Evolutionary conservation across 2,888 invertebrate species (phyloP).

Genomic region (Calliopum simillimum): DNA sequence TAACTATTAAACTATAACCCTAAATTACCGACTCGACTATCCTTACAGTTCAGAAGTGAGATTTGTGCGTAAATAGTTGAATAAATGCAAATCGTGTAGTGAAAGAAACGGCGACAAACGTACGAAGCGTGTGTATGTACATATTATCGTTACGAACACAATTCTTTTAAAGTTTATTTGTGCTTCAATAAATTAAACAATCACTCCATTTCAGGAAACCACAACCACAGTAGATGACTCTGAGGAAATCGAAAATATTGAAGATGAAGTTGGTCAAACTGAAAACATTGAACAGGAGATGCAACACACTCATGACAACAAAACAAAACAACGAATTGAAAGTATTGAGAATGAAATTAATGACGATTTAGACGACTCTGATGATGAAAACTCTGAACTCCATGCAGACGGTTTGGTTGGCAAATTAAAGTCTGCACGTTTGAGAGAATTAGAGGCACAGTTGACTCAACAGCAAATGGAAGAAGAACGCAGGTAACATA

Average conservation of each 20-base stretch:
- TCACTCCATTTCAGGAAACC: slow-evolving; percentile 32
- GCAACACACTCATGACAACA: neutral
- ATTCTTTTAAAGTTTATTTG: no score
- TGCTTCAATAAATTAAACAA: neutral
- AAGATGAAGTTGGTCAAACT: slow-evolving; percentile 5
- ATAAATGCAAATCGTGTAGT: no score
- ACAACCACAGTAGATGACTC: slow-evolving; percentile 17
- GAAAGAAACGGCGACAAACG: no score
- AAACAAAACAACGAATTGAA: slow-evolving; percentile 24
- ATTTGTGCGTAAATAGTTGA: no score
- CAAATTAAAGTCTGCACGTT: slow-evolving; percentile 52
- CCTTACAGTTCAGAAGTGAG: no score
- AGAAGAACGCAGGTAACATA: slow-evolving; percentile 52
- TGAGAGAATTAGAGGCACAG: slow-evolving; percentile 51
- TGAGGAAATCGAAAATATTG: slow-evolving; percentile 17
- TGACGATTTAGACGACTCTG: slow-evolving; percentile 37
- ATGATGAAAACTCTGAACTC: slow-evolving; percentile 25
- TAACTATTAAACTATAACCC: no score
- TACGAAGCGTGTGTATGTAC: no score
- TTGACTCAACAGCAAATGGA: slow-evolving; percentile 54
- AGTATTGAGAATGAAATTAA: slow-evolving; percentile 21
- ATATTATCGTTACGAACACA: no score
- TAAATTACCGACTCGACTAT: no score
- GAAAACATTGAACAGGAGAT: slow-evolving; percentile 2
- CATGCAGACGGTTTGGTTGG: slow-evolving; percentile 48